Base-by-base conservation (phyloP, 53 echinoderm and acorn worm genomes). In the Henricia sp. region DNA sequence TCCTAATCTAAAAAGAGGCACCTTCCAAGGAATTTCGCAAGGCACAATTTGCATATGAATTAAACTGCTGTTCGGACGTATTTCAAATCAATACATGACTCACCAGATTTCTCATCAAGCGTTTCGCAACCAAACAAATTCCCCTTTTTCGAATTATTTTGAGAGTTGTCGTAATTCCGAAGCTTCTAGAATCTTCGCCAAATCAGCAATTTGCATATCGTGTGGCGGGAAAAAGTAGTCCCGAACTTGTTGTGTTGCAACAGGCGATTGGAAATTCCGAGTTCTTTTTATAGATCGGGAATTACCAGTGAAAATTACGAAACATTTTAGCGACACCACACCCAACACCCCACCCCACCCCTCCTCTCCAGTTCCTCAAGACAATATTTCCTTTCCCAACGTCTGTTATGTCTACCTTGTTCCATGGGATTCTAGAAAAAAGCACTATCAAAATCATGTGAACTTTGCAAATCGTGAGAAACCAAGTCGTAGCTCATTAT, bases 51-150 rank as follows among this genome's bases (percentile, higher is more conserved):
- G 67, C 67, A 67, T 67, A 38, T 38, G 21, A 67, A 67, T 67
- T 13, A 23, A 20, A 38, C 38, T 38, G 37, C 20, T 38, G 37
- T 67, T 37, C 21, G 37, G 21, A 67, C 19, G 30, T 32, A 13
- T 9, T 34, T n/a, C n/a, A n/a, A n/a, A n/a, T n/a, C n/a, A n/a
- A n/a, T n/a, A 32, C 2, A 17, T 26, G 34, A n/a, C 9, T 3
- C 56, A 32, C 32, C 3, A 3, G 67, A 70, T 70, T 70, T 70
- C 70, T 70, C 70, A 70, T 70, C 70, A 19, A 6, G 16, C 2
- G 44, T 70, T 42, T 34, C 70, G 46, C 5, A 70, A 70, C 70
- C 46, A 14, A 10, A 4, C 26, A 70, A 43, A 33, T 70, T 26
- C 70, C 70, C 70, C 68, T 2, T 17, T 63, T 27, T 29, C 9